phyloP scores from a whole-genome alignment of 2,797 vertebrate species.

The Propithecus perrieri region DNA sequence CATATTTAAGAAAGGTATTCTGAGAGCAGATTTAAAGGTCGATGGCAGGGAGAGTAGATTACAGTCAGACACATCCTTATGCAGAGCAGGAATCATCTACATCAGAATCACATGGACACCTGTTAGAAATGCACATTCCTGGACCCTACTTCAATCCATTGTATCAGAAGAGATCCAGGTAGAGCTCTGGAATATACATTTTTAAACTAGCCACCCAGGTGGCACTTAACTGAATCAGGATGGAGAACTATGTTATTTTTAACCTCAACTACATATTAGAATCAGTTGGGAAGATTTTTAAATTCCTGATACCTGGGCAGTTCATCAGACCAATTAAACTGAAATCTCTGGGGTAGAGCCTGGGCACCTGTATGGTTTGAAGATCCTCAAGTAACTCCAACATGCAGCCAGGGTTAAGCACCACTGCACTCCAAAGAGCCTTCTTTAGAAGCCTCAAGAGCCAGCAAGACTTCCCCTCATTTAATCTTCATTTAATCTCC shows the following conservation, averaged over 20 bases:
- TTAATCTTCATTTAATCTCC: constrained; percentile 69
- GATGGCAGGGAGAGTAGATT: not conserved
- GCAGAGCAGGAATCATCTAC: not conserved
- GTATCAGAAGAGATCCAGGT: not conserved
- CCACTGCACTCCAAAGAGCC: not conserved
- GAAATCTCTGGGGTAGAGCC: not conserved
- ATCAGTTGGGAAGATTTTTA: constrained; percentile 2
- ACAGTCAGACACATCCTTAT: not conserved
- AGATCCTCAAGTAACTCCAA: not conserved
- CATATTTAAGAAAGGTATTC: not conserved
- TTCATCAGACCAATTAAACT: not conserved
- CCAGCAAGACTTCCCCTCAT: constrained; percentile 46
- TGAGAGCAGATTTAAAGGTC: not conserved
- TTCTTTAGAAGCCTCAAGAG: constrained; percentile 50
- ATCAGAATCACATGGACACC: not conserved
- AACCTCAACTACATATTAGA: not conserved
- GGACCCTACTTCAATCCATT: not conserved
- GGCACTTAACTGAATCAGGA: not conserved
- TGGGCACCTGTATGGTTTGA: not conserved
- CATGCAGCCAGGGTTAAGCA: not conserved
- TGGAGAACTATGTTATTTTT: constrained; percentile 4
- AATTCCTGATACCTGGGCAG: not conserved
- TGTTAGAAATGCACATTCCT: not conserved
- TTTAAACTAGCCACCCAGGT: not conserved
- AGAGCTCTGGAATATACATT: not conserved